Base-by-base conservation (phyloP, 1,140 invertebrate species). In the Reticulitermes speratus region DNA sequence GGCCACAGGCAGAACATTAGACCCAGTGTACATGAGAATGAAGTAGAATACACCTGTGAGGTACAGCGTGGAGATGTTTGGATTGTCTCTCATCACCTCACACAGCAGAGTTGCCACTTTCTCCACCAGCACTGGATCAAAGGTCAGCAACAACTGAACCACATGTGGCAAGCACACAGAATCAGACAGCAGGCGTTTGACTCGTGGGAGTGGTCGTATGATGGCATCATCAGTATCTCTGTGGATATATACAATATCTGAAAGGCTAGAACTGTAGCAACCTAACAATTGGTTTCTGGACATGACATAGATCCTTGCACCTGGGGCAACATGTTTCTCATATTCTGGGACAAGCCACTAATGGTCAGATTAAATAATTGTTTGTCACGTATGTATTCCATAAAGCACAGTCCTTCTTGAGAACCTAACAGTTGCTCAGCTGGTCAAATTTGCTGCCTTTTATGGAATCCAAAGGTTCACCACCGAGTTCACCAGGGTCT, bases 21-120 rank as follows among this genome's bases (percentile, higher is more conserved):
- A 99, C 16, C 99, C 99, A 19, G 97, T 99, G 90, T 99, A 99
- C 97, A 99, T 98, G 81, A 99, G 94, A 92, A 99, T 99, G 90
- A 99, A 99, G 92, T 97, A 99, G 91, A 99, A 99, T 19, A 99
- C 95, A 14, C 99, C 99, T 0, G 97, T 98, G 84, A 98, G 93
- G 90, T 99, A 99, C 25, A 99, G 93, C 89, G 98, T 97, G 0
- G 98, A 96, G 88, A 99, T 95, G 88, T 96, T 95, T 1, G 98
- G 97, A 93, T 99, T 99, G 91, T 99, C 98, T 89, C 96, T 94
- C 95, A 99, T 97, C 82, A 99, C 94, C 90, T 97, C 94, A 90
- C 95, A 96, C 25, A 98, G 90, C 11, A 97, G 95, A 44, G 95
- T 95, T 12, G 99, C 97, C 86, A 96, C 95, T 91, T 96, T 95